Evolutionary conservation across 2,113 vertebrate genomes (phyloP).

Genomic region (Sus scrofa): DNA sequence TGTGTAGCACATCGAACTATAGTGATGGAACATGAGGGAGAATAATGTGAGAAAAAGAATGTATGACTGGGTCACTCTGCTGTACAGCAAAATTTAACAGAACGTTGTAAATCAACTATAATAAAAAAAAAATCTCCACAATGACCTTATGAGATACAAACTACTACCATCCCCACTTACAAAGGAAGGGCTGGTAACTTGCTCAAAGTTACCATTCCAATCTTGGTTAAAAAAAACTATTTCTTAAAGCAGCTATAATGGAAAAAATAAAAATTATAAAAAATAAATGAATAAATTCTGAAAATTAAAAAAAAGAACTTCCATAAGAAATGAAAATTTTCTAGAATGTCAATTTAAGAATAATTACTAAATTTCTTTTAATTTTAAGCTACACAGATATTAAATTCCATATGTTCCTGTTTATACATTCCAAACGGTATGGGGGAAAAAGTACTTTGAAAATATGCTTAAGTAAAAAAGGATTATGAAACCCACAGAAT

Average conservation of each 20-base stretch:
- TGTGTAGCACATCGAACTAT: too few relatives aligned
- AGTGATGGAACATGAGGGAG: too few relatives aligned
- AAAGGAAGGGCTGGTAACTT: neutral
- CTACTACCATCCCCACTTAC: neutral
- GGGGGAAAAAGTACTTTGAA: neutral
- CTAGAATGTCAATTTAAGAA: slow-evolving; percentile 1
- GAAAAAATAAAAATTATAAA: too few relatives aligned
- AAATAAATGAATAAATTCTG: too few relatives aligned
- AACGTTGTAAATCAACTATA: too few relatives aligned
- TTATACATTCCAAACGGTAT: slow-evolving; percentile 44
- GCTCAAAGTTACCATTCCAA: slow-evolving; percentile 37
- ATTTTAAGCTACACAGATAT: neutral
- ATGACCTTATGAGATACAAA: neutral
- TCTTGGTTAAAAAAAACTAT: neutral
- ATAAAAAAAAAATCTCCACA: neutral
- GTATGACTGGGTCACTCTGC: too few relatives aligned
- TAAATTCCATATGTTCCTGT: slow-evolving; percentile 45
- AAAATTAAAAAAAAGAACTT: neutral
- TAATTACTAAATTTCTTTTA: neutral
- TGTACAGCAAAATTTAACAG: too few relatives aligned
- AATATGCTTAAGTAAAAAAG: slow-evolving; percentile 50
- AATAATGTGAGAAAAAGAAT: too few relatives aligned
- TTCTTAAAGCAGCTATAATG: too few relatives aligned
- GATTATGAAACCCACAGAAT: neutral
- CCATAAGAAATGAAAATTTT: slow-evolving; percentile 10